These are phyloP conservation scores for Thinocorus orbignyianus DNA, from an alignment of 2,113 vertebrate species.

Conservation along the genomic window DNA sequence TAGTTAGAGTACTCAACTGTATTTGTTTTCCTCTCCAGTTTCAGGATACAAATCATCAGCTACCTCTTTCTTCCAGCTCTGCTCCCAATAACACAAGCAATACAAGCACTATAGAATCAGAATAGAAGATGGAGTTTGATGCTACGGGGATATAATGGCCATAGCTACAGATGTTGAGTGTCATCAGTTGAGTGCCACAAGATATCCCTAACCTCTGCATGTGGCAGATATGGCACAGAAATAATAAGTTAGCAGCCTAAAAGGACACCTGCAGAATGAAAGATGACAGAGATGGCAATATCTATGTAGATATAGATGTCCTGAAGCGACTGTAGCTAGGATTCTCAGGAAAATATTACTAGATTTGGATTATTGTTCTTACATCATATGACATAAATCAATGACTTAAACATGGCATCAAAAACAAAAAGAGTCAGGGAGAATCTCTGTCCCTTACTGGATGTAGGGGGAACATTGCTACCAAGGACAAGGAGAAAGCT, in stretches of 20 bases:
- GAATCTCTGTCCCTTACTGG: too few relatives aligned
- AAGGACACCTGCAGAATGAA: background rate
- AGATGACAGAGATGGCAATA: background rate
- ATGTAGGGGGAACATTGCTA: too few relatives aligned
- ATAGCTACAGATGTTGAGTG: background rate
- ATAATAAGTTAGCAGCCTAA: background rate
- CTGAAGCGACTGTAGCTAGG: background rate
- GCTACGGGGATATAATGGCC: background rate
- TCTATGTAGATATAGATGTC: background rate
- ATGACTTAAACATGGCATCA: too few relatives aligned
- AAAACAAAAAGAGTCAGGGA: too few relatives aligned
- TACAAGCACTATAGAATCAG: background rate
- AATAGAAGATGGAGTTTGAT: background rate
- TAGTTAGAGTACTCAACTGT: background rate
- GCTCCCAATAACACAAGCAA: background rate
- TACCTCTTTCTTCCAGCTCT: background rate
- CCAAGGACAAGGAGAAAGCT: too few relatives aligned
- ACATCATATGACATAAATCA: background rate
- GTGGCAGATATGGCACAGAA: background rate
- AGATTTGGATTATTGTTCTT: background rate
- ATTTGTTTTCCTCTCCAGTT: background rate
- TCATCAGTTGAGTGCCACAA: background rate
- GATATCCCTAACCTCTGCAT: background rate
- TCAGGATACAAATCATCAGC: background rate
- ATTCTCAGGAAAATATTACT: background rate